phyloP scores from a whole-genome alignment of 2,888 invertebrate genomes.

The Lampropteryx suffumata region DNA sequence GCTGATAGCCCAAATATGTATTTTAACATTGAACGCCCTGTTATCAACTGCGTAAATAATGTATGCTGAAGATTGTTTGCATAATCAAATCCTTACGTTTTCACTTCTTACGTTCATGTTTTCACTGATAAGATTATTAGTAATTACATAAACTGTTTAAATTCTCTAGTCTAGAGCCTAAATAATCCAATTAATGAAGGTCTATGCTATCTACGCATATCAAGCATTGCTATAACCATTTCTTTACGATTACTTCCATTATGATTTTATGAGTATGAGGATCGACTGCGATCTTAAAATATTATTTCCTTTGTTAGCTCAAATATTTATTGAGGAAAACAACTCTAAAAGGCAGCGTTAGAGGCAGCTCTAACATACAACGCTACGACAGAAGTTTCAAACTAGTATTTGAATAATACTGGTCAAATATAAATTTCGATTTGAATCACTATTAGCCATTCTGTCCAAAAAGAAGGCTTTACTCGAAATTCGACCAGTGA shows the following conservation, averaged over 20 bases:
- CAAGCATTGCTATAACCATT: no score
- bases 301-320: no score
- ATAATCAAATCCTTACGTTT: conserved; percentile 22
- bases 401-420: no score
- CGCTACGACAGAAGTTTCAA: no score
- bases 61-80: conserved; percentile 18
- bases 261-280: no score
- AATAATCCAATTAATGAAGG: conserved; percentile 15
- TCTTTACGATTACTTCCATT: no score
- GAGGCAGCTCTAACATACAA: no score
- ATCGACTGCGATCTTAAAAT: no score
- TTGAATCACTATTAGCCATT: neutral
- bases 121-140: conserved; percentile 30
- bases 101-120: no score
- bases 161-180: no score
- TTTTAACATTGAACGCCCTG: conserved; percentile 14
- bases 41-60: conserved; percentile 23
- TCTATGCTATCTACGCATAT: neutral
- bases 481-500: conserved; percentile 1
- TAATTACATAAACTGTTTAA: conserved; percentile 31
- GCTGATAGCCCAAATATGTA: conserved; percentile 11
- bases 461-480: neutral
- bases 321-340: no score
- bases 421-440: neutral
- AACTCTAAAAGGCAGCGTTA: no score